These are phyloP conservation scores for Hyles lineata DNA, from an alignment of 2,888 invertebrate species.

Conservation along the genomic window DNA sequence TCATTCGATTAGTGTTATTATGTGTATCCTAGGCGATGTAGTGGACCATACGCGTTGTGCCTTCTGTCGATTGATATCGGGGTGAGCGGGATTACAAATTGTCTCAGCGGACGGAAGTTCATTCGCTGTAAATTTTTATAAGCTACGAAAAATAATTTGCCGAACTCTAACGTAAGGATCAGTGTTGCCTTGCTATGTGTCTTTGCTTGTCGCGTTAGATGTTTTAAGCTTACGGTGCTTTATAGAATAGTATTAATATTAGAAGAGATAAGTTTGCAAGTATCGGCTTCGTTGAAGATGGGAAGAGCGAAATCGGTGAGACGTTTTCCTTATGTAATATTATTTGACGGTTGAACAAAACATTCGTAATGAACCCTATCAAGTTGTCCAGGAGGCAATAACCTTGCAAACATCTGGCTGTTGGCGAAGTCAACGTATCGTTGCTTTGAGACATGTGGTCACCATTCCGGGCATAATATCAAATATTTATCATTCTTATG, in stretches of 20 bases:
- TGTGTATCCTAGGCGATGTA: slow-evolving; percentile 69
- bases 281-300: slow-evolving; percentile 48
- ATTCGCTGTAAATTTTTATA: slow-evolving; percentile 67
- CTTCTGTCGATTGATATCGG: slow-evolving; percentile 69
- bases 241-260: slow-evolving; percentile 51
- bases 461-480: slow-evolving; percentile 66
- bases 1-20: slow-evolving; percentile 69
- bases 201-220: slow-evolving; percentile 81
- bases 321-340: slow-evolving; percentile 41
- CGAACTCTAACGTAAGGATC: slow-evolving; percentile 69
- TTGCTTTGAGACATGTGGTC: slow-evolving; percentile 74
- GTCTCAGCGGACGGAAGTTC: slow-evolving; percentile 53
- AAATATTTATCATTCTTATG: slow-evolving; percentile 38
- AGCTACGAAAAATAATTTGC: slow-evolving; percentile 66
- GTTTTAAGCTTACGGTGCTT: slow-evolving; percentile 79
- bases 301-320: slow-evolving; percentile 61
- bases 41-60: slow-evolving; percentile 81
- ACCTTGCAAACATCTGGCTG: slow-evolving; percentile 75
- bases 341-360: slow-evolving; percentile 35
- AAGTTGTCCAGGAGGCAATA: slow-evolving; percentile 61
- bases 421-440: slow-evolving; percentile 66
- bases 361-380: slow-evolving; percentile 40
- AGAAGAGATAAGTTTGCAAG: slow-evolving; percentile 46
- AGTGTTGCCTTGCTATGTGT: slow-evolving; percentile 84
- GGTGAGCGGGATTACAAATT: slow-evolving; percentile 58